Conservation (phyloP, 2,888 invertebrate species). For the Lingula anatina region DNA sequence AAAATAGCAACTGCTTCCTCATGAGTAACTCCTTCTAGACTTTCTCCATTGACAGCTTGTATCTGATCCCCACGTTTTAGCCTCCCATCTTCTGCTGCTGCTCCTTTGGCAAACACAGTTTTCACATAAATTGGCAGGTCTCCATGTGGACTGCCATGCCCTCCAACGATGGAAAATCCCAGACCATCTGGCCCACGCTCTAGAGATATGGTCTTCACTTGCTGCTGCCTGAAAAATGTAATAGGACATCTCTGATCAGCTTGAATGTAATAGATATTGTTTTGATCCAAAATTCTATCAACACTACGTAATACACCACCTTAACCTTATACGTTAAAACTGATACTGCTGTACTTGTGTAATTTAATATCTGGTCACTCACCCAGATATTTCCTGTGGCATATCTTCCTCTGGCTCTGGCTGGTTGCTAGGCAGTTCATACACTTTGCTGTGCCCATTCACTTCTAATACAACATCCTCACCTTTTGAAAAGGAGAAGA, state of each 20-base stretch:
- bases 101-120: constrained; percentile 66
- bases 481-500: no score
- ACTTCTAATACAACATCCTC: no score
- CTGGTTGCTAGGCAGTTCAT: no score
- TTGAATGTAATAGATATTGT: not conserved
- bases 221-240: no score
- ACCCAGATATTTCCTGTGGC: no score
- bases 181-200: constrained; percentile 57
- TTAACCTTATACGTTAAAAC: not conserved
- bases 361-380: not conserved
- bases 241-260: no score
- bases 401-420: no score
- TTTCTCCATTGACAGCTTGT: constrained; percentile 82
- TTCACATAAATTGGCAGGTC: constrained; percentile 58
- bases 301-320: not conserved
- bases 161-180: constrained; percentile 60
- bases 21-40: constrained; percentile 59
- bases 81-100: constrained; percentile 75
- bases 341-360: not conserved
- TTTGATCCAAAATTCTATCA: not conserved
- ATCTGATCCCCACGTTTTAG: constrained; percentile 89
- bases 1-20: constrained; percentile 83
- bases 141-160: constrained; percentile 56
- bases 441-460: no score
- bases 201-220: constrained; percentile 51